These are phyloP conservation scores for Varanus salvator DNA, from an alignment of 2,113 vertebrate species.

Conservation along the genomic window DNA sequence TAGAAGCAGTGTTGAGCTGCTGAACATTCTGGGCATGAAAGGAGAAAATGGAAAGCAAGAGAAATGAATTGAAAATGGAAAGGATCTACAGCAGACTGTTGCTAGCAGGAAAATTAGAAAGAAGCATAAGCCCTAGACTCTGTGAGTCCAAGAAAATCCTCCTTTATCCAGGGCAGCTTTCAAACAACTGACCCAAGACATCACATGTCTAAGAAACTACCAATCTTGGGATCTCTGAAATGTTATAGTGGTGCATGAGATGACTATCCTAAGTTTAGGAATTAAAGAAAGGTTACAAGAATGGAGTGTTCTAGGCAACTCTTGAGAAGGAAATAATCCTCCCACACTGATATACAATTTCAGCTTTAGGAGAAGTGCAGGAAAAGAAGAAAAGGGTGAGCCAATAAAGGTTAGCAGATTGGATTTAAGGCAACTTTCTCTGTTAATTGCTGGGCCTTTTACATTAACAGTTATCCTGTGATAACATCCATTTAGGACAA, in stretches of 20 bases:
- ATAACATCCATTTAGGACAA: neutral
- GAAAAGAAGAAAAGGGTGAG: neutral
- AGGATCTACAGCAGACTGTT: neutral
- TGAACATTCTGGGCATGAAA: neutral
- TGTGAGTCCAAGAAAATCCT: neutral
- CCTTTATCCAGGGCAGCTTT: conserved; percentile 24
- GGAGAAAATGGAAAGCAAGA: conserved; percentile 25
- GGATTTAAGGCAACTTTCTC: neutral
- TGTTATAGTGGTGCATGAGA: conserved; percentile 2
- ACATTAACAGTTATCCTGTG: neutral
- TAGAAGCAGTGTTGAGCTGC: conserved; percentile 10
- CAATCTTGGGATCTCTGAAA: conserved; percentile 18
- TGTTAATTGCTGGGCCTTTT: neutral
- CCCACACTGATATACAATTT: conserved; percentile 2
- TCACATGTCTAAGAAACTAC: conserved; percentile 3
- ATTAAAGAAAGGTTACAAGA: conserved; percentile 37
- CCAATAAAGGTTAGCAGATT: conserved; percentile 18
- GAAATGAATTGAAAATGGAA: conserved; percentile 3
- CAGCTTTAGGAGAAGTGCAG: neutral
- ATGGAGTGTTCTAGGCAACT: neutral
- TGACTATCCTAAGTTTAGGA: conserved; percentile 32
- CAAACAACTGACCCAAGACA: conserved; percentile 36
- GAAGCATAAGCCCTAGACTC: neutral
- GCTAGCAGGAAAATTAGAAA: conserved; percentile 1
- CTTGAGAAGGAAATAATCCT: neutral